Evolutionary conservation across 2,888 invertebrate genomes (phyloP).

Genomic region (Drosophila histrio): DNA sequence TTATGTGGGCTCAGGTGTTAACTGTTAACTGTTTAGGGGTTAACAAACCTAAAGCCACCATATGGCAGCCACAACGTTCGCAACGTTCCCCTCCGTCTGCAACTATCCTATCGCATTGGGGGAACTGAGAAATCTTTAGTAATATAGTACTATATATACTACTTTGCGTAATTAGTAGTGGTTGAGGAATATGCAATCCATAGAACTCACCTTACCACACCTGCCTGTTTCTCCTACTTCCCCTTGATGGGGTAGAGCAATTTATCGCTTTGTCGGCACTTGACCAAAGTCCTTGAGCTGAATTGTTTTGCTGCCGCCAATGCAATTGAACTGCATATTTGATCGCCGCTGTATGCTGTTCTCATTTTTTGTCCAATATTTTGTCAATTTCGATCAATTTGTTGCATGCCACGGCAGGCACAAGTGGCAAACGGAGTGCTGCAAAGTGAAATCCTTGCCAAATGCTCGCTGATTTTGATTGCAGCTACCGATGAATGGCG

Average conservation of each 20-base stretch:
- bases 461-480: slow-evolving; percentile 65
- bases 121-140: neutral
- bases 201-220: neutral
- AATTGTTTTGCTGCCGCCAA: slow-evolving; percentile 65
- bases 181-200: neutral
- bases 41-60: slow-evolving; percentile 70
- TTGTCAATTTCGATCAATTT: slow-evolving; percentile 79
- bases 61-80: slow-evolving; percentile 48
- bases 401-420: slow-evolving; percentile 65
- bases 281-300: slow-evolving; percentile 75
- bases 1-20: slow-evolving; percentile 83
- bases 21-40: slow-evolving; percentile 72
- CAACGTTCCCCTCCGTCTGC: neutral
- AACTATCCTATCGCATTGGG: neutral
- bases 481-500: slow-evolving; percentile 67
- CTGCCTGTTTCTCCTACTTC: neutral
- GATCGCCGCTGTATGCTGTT: slow-evolving; percentile 33
- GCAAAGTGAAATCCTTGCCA: slow-evolving; percentile 64
- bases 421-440: slow-evolving; percentile 43
- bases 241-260: slow-evolving; percentile 29
- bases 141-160: neutral
- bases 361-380: slow-evolving; percentile 59
- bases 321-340: slow-evolving; percentile 78
- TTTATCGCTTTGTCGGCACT: slow-evolving; percentile 70
- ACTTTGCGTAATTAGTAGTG: slow-evolving; percentile 5